Evolutionary conservation across 2,113 vertebrate genomes (phyloP), one percentile per base, ranked within the genome.

Genomic region (Beaufortia kweichowensis): DNA sequence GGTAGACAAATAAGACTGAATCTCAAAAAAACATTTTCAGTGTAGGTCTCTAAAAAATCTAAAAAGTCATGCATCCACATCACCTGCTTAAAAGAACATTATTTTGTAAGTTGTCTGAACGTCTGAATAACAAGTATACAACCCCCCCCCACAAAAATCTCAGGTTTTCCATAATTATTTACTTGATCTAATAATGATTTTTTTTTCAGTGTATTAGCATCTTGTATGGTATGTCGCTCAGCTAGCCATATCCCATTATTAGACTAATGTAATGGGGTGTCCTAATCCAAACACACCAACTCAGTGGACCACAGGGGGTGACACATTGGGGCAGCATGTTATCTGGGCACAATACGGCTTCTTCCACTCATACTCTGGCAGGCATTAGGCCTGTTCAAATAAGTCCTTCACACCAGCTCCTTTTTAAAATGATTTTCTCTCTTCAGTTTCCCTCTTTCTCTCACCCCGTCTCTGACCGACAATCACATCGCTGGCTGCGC

Each of bases 331-430:
- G 66, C 86, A 88, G 85, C 87, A 87, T 79, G 86, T 90, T 87
- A 84, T 84, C 83, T 84, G 81, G 24, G 57, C 86, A 86, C 84
- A 89, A 89, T 90, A 84, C 81, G 81, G 80, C 83, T 85, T 89
- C 84, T 80, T 82, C 85, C 61, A 19, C 86, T 90, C 57, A 85
- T 86, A 89, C 87, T 86, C 79, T 82, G 59, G 70, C 82, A 85
- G 82, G 84, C 84, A 86, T 41, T 80, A 35, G 86, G 85, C 86
- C 88, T 84, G 90, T 90, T 89, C 85, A 85, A 84, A 89, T 81
- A 87, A 90, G 91, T 91, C 91, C 92, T 92, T 93, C 91, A 93
- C 91, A 92, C 86, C 90, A 83, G 86, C 88, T 82, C 85, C 81
- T 81, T 81, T 77, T 83, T 91, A 91, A 92, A 92, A 91, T 92